These are phyloP conservation scores for Lophotriccus pileatus DNA, from an alignment of 2,797 vertebrate species.

Conservation along the genomic window DNA sequence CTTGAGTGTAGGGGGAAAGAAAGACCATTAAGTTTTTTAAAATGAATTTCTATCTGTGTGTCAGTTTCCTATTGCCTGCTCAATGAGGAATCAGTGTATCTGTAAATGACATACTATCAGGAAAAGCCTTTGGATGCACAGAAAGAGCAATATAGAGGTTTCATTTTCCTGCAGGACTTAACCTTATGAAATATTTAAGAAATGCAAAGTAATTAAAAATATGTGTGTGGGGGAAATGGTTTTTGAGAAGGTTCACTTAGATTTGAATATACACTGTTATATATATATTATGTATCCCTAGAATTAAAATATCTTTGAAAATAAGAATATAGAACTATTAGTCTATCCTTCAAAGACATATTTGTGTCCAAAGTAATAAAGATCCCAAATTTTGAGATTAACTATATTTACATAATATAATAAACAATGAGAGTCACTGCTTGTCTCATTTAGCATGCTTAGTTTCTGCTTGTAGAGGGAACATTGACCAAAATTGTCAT, in stretches of 20 bases:
- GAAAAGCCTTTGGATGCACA: conserved; percentile 23
- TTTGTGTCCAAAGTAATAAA: background rate
- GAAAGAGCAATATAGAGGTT: background rate
- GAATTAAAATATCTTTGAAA: background rate
- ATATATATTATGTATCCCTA: background rate
- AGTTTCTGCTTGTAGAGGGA: background rate
- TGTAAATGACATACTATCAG: conserved; percentile 47
- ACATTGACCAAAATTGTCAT: background rate
- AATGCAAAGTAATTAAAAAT: conserved; percentile 23
- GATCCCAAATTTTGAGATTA: background rate
- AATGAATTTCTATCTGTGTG: conserved; percentile 61
- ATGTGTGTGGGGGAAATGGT: no score
- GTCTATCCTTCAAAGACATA: background rate
- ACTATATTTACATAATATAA: background rate
- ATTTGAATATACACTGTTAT: background rate
- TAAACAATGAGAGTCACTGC: background rate
- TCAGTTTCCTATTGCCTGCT: conserved; percentile 58
- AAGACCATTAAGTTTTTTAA: conserved; percentile 75
- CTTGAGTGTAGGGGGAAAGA: conserved; percentile 26
- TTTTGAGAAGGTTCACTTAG: background rate
- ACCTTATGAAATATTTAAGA: conserved; percentile 45
- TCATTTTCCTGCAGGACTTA: conserved; percentile 11
- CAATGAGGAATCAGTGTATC: conserved; percentile 60
- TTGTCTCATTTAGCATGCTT: background rate
- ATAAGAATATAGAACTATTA: background rate